A percentile compares a stretch with the other conserved stretches of the same genome.
phyloP scores from a whole-genome alignment of 2,113 vertebrate genomes.

The Eidolon helvum region DNA sequence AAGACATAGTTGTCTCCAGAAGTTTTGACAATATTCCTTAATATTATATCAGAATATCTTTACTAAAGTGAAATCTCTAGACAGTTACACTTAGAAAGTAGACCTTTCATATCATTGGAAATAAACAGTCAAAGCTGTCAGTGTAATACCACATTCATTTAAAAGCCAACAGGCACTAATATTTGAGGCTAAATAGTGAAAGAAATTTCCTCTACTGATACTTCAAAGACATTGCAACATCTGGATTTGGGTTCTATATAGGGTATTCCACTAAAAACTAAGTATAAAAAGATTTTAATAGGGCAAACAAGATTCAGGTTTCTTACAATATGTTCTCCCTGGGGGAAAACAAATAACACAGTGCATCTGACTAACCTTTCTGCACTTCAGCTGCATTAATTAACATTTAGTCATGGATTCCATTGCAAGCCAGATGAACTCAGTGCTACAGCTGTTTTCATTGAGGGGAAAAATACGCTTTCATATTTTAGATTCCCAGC shows the following conservation, averaged over 20 bases:
- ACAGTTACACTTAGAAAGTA: background rate
- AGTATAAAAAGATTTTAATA: slow-evolving; percentile 66
- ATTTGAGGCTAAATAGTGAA: slow-evolving; percentile 38
- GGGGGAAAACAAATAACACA: slow-evolving; percentile 48
- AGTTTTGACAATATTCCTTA: background rate
- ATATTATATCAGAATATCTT: background rate
- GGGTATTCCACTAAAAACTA: slow-evolving; percentile 52
- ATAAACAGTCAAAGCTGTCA: slow-evolving; percentile 14
- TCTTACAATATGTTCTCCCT: slow-evolving; percentile 65
- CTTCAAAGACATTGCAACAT: slow-evolving; percentile 75
- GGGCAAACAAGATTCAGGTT: slow-evolving; percentile 69
- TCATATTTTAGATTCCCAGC: slow-evolving; percentile 53
- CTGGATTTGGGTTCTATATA: slow-evolving; percentile 66
- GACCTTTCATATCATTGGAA: background rate
- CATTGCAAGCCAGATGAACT: slow-evolving; percentile 60
- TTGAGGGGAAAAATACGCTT: slow-evolving; percentile 60
- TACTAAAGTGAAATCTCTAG: background rate
- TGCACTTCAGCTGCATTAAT: slow-evolving; percentile 71
- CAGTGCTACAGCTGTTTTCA: slow-evolving; percentile 60
- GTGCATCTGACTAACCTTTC: slow-evolving; percentile 70
- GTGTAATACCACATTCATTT: slow-evolving; percentile 12
- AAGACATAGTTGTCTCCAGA: background rate
- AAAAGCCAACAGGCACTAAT: slow-evolving; percentile 37
- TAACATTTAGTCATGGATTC: slow-evolving; percentile 75
- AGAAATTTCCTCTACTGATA: slow-evolving; percentile 45